Evolutionary conservation across 1,140 invertebrate species (phyloP).

Genomic region (Nixonia krombeini): DNA sequence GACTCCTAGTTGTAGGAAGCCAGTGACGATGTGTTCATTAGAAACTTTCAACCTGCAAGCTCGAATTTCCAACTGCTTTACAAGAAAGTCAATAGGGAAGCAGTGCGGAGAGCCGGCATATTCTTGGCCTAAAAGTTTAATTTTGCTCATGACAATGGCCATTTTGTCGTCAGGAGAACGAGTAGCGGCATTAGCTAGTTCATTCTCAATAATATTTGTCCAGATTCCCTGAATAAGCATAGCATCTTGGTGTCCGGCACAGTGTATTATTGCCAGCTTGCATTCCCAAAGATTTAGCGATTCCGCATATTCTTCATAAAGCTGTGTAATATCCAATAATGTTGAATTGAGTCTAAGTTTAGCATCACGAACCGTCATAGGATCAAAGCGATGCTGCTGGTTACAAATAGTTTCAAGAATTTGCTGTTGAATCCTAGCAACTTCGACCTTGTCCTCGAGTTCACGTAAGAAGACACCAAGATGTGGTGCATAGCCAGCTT

Average conservation of each 20-base stretch:
- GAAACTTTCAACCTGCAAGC: conserved; percentile 79
- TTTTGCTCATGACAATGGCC: conserved; percentile 79
- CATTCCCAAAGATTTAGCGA: conserved; percentile 87
- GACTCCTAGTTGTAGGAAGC: conserved; percentile 79
- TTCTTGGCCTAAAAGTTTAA: conserved; percentile 80
- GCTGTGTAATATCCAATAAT: conserved; percentile 78
- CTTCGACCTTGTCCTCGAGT: conserved; percentile 94
- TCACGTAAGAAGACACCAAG: conserved; percentile 91
- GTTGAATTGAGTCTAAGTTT: conserved; percentile 75
- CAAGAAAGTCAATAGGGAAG: conserved; percentile 82
- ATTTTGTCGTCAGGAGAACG: conserved; percentile 76
- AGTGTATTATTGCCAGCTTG: conserved; percentile 88
- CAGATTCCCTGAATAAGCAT: conserved; percentile 84
- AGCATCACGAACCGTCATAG: conserved; percentile 68
- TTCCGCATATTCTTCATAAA: conserved; percentile 89
- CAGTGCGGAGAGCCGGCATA: conserved; percentile 82
- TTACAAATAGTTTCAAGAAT: conserved; percentile 78
- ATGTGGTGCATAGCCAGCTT: conserved; percentile 81
- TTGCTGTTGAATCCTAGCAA: conserved; percentile 84
- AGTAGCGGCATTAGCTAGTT: conserved; percentile 58
- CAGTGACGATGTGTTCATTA: conserved; percentile 78
- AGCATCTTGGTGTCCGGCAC: conserved; percentile 85
- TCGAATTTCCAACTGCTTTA: conserved; percentile 82
- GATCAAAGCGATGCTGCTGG: conserved; percentile 52
- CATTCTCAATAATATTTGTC: conserved; percentile 80